Conservation (phyloP, 2,888 invertebrate genomes). For the Tetanocera ferruginea region DNA sequence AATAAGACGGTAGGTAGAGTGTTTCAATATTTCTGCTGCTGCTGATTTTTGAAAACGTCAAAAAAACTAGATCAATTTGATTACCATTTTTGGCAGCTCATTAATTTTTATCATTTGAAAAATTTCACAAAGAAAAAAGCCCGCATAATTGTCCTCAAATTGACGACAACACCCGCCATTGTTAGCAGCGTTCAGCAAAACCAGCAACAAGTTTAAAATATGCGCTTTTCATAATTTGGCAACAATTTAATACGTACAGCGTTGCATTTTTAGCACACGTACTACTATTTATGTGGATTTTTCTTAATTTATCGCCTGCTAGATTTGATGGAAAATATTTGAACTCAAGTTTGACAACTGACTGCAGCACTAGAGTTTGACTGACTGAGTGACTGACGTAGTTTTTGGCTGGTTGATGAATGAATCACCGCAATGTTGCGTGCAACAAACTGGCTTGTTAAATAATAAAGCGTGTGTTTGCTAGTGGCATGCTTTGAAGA, state of each 20-base stretch:
- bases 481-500: background rate
- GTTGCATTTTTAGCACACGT: constrained; percentile 17
- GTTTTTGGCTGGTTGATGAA: constrained; percentile 6
- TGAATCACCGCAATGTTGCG: constrained; percentile 17
- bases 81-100: constrained; percentile 65
- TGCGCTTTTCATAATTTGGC: constrained; percentile 39
- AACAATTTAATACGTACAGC: constrained; percentile 37
- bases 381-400: background rate
- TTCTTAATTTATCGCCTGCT: constrained; percentile 31
- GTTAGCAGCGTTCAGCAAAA: constrained; percentile 24
- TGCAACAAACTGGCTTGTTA: background rate
- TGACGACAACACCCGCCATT: constrained; percentile 59
- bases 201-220: constrained; percentile 41
- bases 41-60: background rate
- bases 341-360: constrained; percentile 21
- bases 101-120: constrained; percentile 54
- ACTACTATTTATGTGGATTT: constrained; percentile 8
- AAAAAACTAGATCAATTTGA: background rate
- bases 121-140: constrained; percentile 33
- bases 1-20: too few species aligned
- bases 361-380: background rate
- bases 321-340: constrained; percentile 32
- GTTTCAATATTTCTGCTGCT: background rate
- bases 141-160: constrained; percentile 61
- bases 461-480: background rate